Conservation (phyloP, 2,797 vertebrate genomes). For the Clarias pachynema region DNA sequence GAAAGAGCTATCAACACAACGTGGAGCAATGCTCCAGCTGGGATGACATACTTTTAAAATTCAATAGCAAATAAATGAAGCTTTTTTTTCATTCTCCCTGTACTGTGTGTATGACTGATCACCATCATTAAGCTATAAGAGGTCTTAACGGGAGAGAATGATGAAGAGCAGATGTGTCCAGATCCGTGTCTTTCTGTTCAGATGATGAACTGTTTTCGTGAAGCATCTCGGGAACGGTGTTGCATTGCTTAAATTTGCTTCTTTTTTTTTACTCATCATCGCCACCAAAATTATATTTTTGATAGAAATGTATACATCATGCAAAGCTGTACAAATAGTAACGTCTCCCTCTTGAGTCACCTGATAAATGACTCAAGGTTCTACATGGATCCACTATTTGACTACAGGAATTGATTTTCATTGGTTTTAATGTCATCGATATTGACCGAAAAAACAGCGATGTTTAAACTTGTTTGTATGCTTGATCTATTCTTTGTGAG, state of each 20-base stretch:
- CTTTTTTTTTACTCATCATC: too few species aligned
- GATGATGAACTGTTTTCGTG: background rate
- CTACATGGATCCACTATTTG: background rate
- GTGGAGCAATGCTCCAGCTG: background rate
- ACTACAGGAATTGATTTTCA: background rate
- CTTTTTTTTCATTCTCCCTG: background rate
- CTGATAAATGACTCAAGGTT: background rate
- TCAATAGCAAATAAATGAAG: conserved; percentile 2
- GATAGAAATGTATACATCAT: background rate
- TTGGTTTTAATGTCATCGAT: background rate
- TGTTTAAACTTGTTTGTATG: conserved; percentile 2
- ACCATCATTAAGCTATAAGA: conserved; percentile 5
- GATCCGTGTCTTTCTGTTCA: background rate
- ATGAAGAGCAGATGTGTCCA: background rate
- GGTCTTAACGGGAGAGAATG: background rate
- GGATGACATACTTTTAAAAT: background rate
- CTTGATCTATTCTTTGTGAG: background rate
- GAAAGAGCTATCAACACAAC: background rate
- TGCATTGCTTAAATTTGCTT: background rate
- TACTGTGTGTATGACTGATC: background rate
- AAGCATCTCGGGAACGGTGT: background rate
- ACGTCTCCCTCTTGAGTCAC: background rate
- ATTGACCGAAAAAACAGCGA: background rate
- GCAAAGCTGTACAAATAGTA: background rate
- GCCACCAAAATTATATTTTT: too few species aligned